Base-by-base conservation (phyloP, 2,113 vertebrate genomes). In the Phyllostomus hastatus region DNA sequence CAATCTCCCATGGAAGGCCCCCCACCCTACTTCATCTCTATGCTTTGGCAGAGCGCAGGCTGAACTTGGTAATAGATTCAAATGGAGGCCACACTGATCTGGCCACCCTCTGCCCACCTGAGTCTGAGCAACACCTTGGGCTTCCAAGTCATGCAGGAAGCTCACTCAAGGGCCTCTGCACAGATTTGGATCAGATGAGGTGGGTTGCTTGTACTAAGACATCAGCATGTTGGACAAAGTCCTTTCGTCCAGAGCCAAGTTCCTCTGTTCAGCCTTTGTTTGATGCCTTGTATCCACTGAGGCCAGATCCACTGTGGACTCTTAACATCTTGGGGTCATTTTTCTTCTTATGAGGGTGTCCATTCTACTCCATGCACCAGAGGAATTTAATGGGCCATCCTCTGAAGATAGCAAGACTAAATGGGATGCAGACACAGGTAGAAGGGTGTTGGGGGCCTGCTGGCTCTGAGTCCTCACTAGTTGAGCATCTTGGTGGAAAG, bases 1-100 rank as follows among this genome's bases (percentile, higher is more conserved):
- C 10, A 4, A 11, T 43, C 10, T 38, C 35, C 1, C 1, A 4
- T 0, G 4, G 24, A n/a, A 64, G n/a, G 50, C 48, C 9, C 2
- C 7, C 19, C 16, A 10, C 12, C 19, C 24, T 2, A 12, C 12
- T 7, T 1, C 41, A 64, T 22, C 66, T 14, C 38, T 31, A 3
- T 57, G 31, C 33, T 57, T 57, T 66, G 48, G 31, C 57, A 69
- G 57, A 67, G 14, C 17, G 6, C 35, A 38, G 38, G 38, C 50
- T 88, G 41, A 76, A 16, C 84, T 78, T 69, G 69, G 11, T 50
- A 54, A 57, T 9, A 41, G 31, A 43, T 3, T 4, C 0, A 3
- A 54, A 41, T 3, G 41, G 50, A 70, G 5, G 26, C 54, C 57
- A 54, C 2, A 8, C 16, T 4, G 59, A 14, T 57, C 38, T 10